Evolutionary conservation across 2,888 invertebrate species (phyloP).

Genomic region (Ochropleura leucogaster): DNA sequence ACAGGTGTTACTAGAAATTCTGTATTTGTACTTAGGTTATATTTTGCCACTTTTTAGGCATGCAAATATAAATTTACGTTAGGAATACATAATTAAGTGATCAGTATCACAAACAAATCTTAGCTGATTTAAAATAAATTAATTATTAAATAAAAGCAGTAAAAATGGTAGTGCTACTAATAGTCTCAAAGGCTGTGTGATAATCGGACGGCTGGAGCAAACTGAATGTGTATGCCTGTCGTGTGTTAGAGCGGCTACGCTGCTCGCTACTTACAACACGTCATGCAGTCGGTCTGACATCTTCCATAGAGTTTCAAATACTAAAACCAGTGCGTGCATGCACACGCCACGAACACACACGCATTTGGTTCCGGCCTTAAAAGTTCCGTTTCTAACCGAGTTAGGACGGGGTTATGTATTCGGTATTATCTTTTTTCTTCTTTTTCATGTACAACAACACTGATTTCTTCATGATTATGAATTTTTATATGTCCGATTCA

Average conservation of each 20-base stretch:
- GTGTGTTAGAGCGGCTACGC: neutral
- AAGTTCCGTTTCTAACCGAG: neutral
- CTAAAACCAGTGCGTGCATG: neutral
- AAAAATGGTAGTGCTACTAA: neutral
- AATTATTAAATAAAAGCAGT: too few species aligned
- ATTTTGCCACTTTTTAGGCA: too few species aligned
- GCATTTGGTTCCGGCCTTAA: neutral
- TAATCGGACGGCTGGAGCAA: neutral
- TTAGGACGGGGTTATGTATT: neutral
- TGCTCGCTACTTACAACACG: neutral
- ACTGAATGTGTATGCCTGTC: neutral
- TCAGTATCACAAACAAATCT: too few species aligned
- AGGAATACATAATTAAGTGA: too few species aligned
- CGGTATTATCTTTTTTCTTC: neutral
- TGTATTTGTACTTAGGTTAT: too few species aligned
- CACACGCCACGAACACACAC: neutral
- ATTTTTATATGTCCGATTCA: neutral
- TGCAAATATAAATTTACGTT: too few species aligned
- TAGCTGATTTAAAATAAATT: too few species aligned
- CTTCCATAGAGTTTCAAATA: neutral
- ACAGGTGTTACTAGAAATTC: too few species aligned
- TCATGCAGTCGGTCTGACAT: neutral
- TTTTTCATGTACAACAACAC: neutral
- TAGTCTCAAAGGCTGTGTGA: neutral
- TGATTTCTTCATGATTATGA: neutral